Evolutionary conservation across 1,140 invertebrate species (phyloP).

Genomic region (Drosophila funebris): DNA sequence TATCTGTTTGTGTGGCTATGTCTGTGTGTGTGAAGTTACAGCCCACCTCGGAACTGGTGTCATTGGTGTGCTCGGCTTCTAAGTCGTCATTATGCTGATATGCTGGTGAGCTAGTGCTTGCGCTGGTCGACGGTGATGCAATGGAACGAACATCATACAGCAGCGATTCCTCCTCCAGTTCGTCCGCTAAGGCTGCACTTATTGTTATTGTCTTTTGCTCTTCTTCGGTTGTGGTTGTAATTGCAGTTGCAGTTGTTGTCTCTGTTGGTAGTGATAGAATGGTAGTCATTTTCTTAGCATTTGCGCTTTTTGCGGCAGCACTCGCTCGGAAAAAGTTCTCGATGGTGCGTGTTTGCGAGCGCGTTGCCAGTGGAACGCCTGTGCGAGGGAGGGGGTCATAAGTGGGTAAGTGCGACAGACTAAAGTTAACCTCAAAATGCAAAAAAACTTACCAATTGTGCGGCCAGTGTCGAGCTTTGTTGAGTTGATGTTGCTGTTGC

Average conservation of each 20-base stretch:
- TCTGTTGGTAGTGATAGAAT: slow-evolving; percentile 23
- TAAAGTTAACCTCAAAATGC: slow-evolving; percentile 67
- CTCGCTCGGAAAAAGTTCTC: slow-evolving; percentile 79
- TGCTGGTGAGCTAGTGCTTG: slow-evolving; percentile 46
- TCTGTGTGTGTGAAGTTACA: neutral
- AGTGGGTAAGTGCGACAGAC: slow-evolving; percentile 1
- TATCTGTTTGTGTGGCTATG: slow-evolving; percentile 1
- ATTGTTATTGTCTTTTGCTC: slow-evolving; percentile 43
- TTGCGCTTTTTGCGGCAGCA: slow-evolving; percentile 50
- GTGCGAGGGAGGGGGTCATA: neutral
- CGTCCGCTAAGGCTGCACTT: slow-evolving; percentile 11
- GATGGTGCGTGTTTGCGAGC: slow-evolving; percentile 78
- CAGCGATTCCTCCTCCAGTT: slow-evolving; percentile 47
- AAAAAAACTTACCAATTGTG: slow-evolving; percentile 65
- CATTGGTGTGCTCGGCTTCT: slow-evolving; percentile 39
- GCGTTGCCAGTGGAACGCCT: slow-evolving; percentile 77
- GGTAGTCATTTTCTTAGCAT: slow-evolving; percentile 28
- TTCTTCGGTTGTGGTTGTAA: slow-evolving; percentile 17
- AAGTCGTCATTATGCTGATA: slow-evolving; percentile 51
- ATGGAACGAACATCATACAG: slow-evolving; percentile 54
- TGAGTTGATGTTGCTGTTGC: slow-evolving; percentile 36
- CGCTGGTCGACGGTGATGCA: slow-evolving; percentile 41
- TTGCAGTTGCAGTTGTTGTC: slow-evolving; percentile 30
- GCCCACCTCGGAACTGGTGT: slow-evolving; percentile 23
- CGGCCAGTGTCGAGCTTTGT: slow-evolving; percentile 52